Base-by-base conservation (phyloP, 2,797 vertebrate species). In the Pyrocephalus nanus region DNA sequence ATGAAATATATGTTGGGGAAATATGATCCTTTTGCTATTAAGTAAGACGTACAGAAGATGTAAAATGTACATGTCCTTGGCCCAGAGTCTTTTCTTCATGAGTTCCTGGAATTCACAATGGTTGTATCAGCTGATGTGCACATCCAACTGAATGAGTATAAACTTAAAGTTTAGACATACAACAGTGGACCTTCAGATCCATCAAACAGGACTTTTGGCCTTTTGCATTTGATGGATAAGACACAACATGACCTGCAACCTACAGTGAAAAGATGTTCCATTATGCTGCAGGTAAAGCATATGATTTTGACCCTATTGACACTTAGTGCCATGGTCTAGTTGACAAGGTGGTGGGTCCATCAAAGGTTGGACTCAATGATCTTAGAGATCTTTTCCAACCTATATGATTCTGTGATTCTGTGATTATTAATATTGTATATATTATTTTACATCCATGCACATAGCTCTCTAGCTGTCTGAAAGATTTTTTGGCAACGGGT, bases 191-290 rank as follows among this genome's bases (percentile, higher is more conserved):
- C 15, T 70, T 47, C n/a, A 54, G 22, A 8, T 32, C n/a, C 15
- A 27, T 50, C 23, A 83, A 83, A 67, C 4, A 71, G 0, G 1
- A 20, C 12, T 18, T 65, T 67, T 58, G 11, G 36, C 61, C 19
- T 82, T 67, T 53, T 57, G 8, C 16, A 12, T 60, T 70, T 88
- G 47, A 64, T 6, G 20, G 12, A 11, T 36, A 29, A 74, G 12
- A 15, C 40, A 40, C 7, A 61, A 19, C 9, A 58, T 0, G 2
- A 73, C 40, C 1, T 69, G 25, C 15, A 50, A 22, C 1, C 5
- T 8, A 3, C 32, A 83, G 18, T 30, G 53, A 42, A 58, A 77
- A 86, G 20, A 5, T 34, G 4, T 47, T 72, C 13, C 25, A n/a
- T 73, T 51, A 17, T 13, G 12, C 15, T 42, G 50, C 83, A 88